These are phyloP conservation scores for Diplodus puntazzo DNA, from an alignment of 2,797 vertebrate genomes.

Conservation along the genomic window DNA sequence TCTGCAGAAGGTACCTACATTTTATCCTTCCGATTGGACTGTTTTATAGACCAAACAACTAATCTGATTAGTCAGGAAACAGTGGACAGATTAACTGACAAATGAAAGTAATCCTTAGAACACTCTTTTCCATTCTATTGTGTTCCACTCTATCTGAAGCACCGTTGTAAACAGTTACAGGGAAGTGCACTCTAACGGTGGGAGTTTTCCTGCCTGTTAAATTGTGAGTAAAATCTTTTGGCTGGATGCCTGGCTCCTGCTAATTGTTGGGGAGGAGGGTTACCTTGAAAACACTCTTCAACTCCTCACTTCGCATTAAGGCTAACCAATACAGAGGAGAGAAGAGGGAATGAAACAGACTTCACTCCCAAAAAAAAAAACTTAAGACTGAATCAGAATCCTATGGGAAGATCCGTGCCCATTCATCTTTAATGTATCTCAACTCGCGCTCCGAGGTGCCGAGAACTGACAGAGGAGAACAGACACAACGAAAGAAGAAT, in stretches of 20 bases:
- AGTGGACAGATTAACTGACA: too few relatives aligned
- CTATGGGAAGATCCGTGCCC: slow-evolving; percentile 66
- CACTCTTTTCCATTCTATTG: slow-evolving; percentile 13
- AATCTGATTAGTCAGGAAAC: too few relatives aligned
- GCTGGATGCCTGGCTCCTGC: slow-evolving; percentile 33
- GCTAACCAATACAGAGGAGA: slow-evolving; percentile 46
- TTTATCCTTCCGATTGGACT: too few relatives aligned
- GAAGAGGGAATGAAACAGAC: slow-evolving; percentile 54
- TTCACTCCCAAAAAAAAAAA: slow-evolving; percentile 55
- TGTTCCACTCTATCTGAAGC: background rate
- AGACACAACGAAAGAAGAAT: slow-evolving; percentile 65
- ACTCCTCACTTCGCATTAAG: slow-evolving; percentile 65
- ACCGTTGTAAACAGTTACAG: slow-evolving; percentile 29
- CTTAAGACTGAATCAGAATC: slow-evolving; percentile 66
- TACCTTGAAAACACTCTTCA: slow-evolving; percentile 63
- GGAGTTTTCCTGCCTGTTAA: slow-evolving; percentile 45
- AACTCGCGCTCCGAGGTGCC: slow-evolving; percentile 67
- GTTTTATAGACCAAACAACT: too few relatives aligned
- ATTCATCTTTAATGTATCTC: slow-evolving; percentile 84
- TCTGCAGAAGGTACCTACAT: too few relatives aligned
- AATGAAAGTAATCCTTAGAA: background rate
- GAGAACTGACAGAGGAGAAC: slow-evolving; percentile 68
- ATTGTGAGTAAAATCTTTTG: slow-evolving; percentile 50
- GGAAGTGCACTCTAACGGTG: slow-evolving; percentile 45
- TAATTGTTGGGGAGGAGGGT: slow-evolving; percentile 57